Percentiles rank a stretch among this genome's conserved stretches.
Conservation (phyloP, 2,888 invertebrate species). For the Osmoderma eremita region DNA sequence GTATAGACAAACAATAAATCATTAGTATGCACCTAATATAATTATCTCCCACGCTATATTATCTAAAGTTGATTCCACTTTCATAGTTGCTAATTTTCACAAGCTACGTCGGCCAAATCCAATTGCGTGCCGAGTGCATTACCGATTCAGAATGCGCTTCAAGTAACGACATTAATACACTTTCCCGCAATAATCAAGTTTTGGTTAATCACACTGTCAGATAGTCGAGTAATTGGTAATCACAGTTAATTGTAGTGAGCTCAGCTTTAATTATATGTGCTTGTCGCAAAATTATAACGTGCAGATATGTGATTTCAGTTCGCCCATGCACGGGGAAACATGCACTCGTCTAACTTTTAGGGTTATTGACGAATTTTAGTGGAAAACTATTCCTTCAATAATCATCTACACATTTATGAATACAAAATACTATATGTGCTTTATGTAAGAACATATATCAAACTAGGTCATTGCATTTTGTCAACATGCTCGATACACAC, state of each 20-base stretch:
- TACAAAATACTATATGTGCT: too few species aligned
- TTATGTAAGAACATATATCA: neutral
- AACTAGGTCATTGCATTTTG: neutral
- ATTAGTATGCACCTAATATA: neutral
- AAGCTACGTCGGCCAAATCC: constrained; percentile 32
- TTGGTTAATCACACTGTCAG: constrained; percentile 56
- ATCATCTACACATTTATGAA: too few species aligned
- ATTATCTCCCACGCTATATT: constrained; percentile 10
- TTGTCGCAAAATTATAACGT: constrained; percentile 31
- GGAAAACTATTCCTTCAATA: too few species aligned
- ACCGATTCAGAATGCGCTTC: constrained; percentile 56
- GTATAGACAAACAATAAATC: too few species aligned
- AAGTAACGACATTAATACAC: constrained; percentile 58
- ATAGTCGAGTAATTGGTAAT: constrained; percentile 57
- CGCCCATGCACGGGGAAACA: too few species aligned
- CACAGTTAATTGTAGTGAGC: constrained; percentile 53
- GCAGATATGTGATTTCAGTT: neutral
- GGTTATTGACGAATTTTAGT: too few species aligned
- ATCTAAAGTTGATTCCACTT: constrained; percentile 22
- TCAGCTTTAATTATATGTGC: constrained; percentile 39
- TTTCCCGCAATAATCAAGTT: constrained; percentile 57
- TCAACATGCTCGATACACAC: too few species aligned
- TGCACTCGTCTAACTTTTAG: neutral
- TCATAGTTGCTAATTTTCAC: constrained; percentile 36
- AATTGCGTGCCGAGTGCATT: constrained; percentile 48